Conservation (phyloP, 2,888 invertebrate genomes). For the Drosophila incognita region DNA sequence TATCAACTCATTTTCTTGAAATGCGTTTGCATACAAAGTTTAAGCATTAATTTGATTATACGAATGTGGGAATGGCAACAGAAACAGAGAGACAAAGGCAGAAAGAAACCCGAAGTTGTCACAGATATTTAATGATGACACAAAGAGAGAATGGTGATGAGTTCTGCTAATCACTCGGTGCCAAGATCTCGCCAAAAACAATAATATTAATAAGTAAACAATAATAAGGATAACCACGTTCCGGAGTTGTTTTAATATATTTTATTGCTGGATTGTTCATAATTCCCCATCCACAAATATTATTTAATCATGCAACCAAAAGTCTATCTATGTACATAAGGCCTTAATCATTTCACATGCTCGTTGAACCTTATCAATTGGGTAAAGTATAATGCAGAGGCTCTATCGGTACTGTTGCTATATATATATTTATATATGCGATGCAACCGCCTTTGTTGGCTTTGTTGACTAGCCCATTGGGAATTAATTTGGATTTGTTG, state of each 20-base stretch:
- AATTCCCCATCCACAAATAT: background rate
- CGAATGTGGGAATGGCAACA: background rate
- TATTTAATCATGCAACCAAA: slow-evolving; percentile 33
- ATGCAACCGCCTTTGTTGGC: slow-evolving; percentile 40
- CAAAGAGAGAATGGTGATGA: no score
- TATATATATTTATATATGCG: background rate
- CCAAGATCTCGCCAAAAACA: no score
- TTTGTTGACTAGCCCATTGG: slow-evolving; percentile 75
- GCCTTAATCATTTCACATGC: slow-evolving; percentile 46
- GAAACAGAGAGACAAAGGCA: no score
- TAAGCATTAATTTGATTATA: slow-evolving; percentile 7
- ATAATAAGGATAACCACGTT: no score
- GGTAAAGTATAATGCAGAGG: slow-evolving; percentile 43
- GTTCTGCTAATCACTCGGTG: no score
- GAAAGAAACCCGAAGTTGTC: no score
- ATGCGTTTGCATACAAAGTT: background rate
- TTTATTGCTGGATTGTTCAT: slow-evolving; percentile 2
- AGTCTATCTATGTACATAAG: slow-evolving; percentile 18
- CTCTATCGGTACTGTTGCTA: slow-evolving; percentile 12
- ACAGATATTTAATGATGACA: no score
- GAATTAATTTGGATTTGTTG: slow-evolving; percentile 78
- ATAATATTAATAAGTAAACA: no score
- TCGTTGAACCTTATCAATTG: slow-evolving; percentile 54
- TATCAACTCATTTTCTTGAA: background rate
- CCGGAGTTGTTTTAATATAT: no score